Evolutionary conservation across 2,113 vertebrate species (phyloP).

Genomic region (Uria aalge): DNA sequence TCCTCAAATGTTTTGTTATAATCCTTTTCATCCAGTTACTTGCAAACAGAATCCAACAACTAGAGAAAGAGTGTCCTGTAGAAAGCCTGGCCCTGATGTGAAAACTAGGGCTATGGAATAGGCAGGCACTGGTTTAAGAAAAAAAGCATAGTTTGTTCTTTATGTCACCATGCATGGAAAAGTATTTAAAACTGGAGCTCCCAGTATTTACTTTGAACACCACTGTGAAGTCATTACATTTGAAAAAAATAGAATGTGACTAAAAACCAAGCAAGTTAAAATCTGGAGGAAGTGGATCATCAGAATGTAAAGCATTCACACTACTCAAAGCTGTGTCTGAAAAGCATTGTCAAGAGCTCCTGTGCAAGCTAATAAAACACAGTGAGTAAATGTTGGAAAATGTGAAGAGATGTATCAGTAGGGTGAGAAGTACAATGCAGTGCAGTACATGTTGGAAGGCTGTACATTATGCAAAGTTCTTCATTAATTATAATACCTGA

Average conservation of each 20-base stretch:
- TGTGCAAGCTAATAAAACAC: neutral
- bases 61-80: neutral
- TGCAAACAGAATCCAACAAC: neutral
- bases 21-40: neutral
- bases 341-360: neutral
- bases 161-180: neutral
- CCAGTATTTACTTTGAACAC: neutral
- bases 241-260: neutral
- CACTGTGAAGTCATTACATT: neutral
- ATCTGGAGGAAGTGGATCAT: neutral
- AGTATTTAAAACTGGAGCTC: neutral
- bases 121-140: neutral
- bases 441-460: neutral
- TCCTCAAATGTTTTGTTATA: neutral
- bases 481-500: neutral
- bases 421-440: neutral
- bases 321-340: neutral
- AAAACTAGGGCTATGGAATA: neutral
- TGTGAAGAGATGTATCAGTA: neutral
- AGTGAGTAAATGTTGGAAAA: neutral
- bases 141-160: neutral
- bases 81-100: neutral
- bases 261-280: neutral
- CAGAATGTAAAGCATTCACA: neutral
- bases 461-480: neutral